phyloP scores from a whole-genome alignment of 2,113 vertebrate genomes.

The Ceyx margarethae region DNA sequence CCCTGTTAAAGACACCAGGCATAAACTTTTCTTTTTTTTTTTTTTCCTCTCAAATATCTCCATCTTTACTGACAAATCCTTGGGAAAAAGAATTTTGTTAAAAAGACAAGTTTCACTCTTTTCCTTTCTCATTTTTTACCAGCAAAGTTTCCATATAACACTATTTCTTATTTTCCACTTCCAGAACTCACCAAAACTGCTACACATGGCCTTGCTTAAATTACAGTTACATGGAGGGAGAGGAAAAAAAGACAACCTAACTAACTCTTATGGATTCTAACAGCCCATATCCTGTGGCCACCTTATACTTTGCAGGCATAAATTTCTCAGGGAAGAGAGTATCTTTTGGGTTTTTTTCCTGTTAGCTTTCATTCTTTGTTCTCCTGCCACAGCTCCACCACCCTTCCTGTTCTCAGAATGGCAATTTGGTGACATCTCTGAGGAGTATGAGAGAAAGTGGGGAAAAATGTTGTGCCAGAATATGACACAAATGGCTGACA shows the following conservation, averaged over 20 bases:
- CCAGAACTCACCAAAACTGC: background rate
- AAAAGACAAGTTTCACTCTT: background rate
- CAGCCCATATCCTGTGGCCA: background rate
- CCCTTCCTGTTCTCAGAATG: background rate
- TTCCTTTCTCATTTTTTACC: background rate
- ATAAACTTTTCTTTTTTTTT: background rate
- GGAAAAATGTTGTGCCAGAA: background rate
- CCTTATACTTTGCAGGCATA: background rate
- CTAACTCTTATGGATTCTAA: background rate
- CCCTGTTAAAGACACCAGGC: background rate
- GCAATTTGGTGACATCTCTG: background rate
- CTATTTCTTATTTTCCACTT: background rate
- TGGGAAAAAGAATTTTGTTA: background rate
- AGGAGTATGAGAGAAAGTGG: background rate
- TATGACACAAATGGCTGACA: background rate
- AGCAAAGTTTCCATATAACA: background rate
- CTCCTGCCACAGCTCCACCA: background rate
- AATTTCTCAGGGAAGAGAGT: background rate
- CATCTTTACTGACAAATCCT: background rate
- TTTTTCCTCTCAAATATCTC: background rate
- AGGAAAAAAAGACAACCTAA: background rate
- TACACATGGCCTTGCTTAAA: background rate
- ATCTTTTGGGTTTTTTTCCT: background rate
- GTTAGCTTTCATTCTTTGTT: background rate
- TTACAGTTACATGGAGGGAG: background rate